A percentile compares a stretch with the other conserved stretches of the same genome.
These are phyloP conservation scores for Vanacampus margaritifer DNA, from an alignment of 2,113 vertebrate genomes.

Conservation along the genomic window DNA sequence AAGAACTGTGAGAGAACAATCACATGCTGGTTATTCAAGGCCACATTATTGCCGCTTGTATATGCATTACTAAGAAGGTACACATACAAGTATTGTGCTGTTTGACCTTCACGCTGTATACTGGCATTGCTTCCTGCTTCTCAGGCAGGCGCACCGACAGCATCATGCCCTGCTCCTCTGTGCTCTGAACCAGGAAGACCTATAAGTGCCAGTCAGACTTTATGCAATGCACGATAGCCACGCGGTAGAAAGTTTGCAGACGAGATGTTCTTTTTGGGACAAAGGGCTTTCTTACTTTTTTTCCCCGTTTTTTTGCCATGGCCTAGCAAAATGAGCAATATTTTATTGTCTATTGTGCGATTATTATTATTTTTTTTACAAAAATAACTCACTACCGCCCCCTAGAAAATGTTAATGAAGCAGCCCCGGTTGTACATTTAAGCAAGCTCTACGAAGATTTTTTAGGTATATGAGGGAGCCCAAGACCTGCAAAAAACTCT, in stretches of 20 bases:
- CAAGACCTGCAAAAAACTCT: too few species aligned
- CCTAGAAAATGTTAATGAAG: too few species aligned
- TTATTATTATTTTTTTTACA: too few species aligned
- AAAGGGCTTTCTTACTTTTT: too few species aligned
- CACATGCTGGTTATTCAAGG: not conserved
- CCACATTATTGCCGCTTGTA: not conserved
- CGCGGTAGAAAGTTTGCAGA: not conserved
- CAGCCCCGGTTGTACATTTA: too few species aligned
- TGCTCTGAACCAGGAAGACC: constrained; percentile 66
- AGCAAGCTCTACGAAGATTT: too few species aligned
- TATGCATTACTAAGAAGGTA: not conserved
- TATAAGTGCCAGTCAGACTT: constrained; percentile 56
- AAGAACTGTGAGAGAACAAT: constrained; percentile 71
- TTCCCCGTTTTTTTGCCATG: too few species aligned
- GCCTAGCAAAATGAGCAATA: too few species aligned
- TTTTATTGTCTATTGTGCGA: too few species aligned
- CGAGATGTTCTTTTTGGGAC: too few species aligned
- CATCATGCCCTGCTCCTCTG: constrained; percentile 58
- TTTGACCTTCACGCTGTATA: constrained; percentile 77
- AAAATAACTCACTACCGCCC: too few species aligned
- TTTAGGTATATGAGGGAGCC: too few species aligned
- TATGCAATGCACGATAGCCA: not conserved
- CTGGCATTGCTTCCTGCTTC: constrained; percentile 27
- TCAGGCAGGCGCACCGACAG: constrained; percentile 77
- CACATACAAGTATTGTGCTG: constrained; percentile 82